phyloP scores from a whole-genome alignment of 1,140 invertebrate species.

The Rhagoletis pomonella region DNA sequence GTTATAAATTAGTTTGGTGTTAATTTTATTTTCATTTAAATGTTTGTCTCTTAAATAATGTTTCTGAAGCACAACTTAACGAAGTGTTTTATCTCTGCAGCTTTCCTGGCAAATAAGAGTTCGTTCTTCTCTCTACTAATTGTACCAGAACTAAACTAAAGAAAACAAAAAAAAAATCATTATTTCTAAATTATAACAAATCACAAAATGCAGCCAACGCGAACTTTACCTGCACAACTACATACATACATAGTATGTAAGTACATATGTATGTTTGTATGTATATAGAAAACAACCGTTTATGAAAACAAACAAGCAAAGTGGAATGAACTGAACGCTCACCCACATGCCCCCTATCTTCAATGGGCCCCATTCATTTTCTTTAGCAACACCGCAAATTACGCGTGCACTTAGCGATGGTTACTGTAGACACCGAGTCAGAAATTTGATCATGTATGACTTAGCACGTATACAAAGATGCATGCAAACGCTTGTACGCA shows the following conservation, averaged over 20 bases:
- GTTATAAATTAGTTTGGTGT: no score
- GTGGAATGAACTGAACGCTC: neutral
- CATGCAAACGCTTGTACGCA: no score
- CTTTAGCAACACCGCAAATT: constrained; percentile 23
- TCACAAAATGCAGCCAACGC: neutral
- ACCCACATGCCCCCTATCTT: neutral
- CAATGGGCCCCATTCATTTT: constrained; percentile 11
- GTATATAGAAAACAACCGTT: neutral
- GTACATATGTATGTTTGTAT: no score
- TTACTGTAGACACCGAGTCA: neutral
- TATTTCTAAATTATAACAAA: constrained; percentile 51
- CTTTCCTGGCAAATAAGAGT: neutral
- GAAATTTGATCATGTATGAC: no score
- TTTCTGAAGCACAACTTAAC: no score
- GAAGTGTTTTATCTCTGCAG: no score
- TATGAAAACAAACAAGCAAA: neutral
- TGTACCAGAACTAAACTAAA: no score
- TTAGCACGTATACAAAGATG: no score
- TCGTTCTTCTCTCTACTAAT: neutral
- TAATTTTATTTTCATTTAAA: no score
- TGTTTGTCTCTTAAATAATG: no score
- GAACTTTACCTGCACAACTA: constrained; percentile 3
- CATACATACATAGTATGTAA: no score
- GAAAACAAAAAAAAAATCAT: constrained; percentile 3
- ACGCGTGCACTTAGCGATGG: constrained; percentile 16